Conservation (phyloP, 2,797 vertebrate species). For the Platyrinchus mystaceus region DNA sequence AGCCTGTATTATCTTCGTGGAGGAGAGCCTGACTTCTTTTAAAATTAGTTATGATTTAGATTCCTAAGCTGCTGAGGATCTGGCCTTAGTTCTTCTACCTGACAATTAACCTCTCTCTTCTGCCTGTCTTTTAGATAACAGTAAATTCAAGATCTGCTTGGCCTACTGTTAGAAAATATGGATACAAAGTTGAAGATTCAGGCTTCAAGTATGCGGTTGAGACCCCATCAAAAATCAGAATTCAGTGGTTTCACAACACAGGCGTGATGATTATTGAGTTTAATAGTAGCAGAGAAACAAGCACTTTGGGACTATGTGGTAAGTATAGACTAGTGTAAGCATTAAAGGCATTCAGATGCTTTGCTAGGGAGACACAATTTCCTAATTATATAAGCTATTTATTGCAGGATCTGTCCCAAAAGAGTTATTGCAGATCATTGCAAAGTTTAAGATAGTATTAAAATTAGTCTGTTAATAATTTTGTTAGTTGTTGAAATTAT, state of each 20-base stretch:
- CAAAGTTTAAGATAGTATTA: neutral
- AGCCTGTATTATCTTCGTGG: neutral
- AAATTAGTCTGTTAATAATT: neutral
- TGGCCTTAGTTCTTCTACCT: neutral
- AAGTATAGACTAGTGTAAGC: slow-evolving; percentile 34
- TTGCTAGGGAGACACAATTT: neutral
- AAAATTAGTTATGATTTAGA: neutral
- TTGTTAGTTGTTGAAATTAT: neutral
- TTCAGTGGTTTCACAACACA: slow-evolving; percentile 95
- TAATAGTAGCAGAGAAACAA: slow-evolving; percentile 76
- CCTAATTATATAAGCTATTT: neutral
- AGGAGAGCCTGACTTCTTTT: neutral
- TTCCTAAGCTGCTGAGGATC: neutral
- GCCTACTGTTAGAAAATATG: slow-evolving; percentile 89
- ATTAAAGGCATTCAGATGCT: neutral
- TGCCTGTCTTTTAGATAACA: slow-evolving; percentile 77
- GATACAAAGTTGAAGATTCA: slow-evolving; percentile 92
- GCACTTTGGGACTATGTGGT: slow-evolving; percentile 90
- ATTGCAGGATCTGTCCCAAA: neutral
- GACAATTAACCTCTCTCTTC: neutral
- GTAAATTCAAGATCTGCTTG: slow-evolving; percentile 87
- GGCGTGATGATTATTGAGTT: slow-evolving; percentile 93
- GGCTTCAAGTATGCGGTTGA: slow-evolving; percentile 93
- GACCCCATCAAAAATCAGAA: slow-evolving; percentile 86
- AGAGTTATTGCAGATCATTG: neutral